Conservation (phyloP, 2,888 invertebrate species). For the Argynnis bischoffii region DNA sequence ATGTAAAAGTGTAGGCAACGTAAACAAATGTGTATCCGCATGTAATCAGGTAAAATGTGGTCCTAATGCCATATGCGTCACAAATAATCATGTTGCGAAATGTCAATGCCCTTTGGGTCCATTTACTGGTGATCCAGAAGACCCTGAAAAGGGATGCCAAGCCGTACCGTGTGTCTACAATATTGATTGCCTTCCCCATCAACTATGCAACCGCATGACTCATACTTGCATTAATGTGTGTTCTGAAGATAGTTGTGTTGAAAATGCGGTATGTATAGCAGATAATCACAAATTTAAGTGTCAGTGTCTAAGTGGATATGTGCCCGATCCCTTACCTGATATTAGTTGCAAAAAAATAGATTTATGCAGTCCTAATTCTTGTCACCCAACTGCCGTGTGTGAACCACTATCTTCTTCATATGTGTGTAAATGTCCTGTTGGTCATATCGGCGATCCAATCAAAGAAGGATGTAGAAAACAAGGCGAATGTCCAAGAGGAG, state of each 20-base stretch:
- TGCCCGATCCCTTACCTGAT: conserved; percentile 91
- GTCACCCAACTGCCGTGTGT: conserved; percentile 91
- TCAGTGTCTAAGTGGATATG: conserved; percentile 92
- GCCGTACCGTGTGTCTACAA: conserved; percentile 94
- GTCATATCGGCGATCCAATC: conserved; percentile 89
- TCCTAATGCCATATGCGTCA: conserved; percentile 92
- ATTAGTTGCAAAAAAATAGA: conserved; percentile 89
- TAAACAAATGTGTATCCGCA: conserved; percentile 87
- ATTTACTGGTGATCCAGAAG: conserved; percentile 93
- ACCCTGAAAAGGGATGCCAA: conserved; percentile 87
- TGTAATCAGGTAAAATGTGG: conserved; percentile 91
- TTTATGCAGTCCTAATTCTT: conserved; percentile 89
- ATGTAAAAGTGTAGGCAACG: conserved; percentile 85
- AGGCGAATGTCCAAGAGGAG: conserved; percentile 87
- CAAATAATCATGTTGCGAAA: conserved; percentile 93
- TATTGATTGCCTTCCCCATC: conserved; percentile 89
- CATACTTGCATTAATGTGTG: conserved; percentile 92
- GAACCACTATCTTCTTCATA: conserved; percentile 86
- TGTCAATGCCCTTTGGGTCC: conserved; percentile 95
- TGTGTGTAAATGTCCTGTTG: conserved; percentile 89
- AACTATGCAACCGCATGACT: conserved; percentile 91
- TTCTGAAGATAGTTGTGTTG: conserved; percentile 91
- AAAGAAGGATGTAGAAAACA: conserved; percentile 89
- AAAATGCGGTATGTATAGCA: conserved; percentile 93
- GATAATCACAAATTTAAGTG: conserved; percentile 92